phyloP scores from a whole-genome alignment of 2,888 invertebrate species.

The Tetranychus piercei region DNA sequence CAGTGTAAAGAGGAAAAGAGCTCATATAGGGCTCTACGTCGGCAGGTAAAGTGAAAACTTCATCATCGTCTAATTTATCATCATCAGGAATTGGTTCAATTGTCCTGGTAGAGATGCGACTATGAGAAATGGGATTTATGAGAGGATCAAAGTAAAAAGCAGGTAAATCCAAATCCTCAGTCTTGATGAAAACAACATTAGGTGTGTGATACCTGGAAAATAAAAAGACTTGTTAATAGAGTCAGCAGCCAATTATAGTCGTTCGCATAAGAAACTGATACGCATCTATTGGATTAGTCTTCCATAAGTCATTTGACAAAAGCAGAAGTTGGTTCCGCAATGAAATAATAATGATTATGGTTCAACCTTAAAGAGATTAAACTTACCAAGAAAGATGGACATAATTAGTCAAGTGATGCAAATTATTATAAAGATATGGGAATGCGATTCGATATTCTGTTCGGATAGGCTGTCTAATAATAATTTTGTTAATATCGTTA shows the following conservation, averaged over 20 bases:
- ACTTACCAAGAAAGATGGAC: conserved; percentile 92
- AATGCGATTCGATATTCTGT: conserved; percentile 99
- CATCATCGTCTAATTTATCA: conserved; percentile 43
- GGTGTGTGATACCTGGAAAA: conserved; percentile 82
- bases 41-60: conserved; percentile 72
- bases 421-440: conserved; percentile 94
- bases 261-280: conserved; percentile 9
- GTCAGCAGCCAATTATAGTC: conserved; percentile 11
- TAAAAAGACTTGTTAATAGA: conserved; percentile 7
- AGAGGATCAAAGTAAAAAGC: conserved; percentile 99
- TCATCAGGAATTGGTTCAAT: conserved; percentile 76
- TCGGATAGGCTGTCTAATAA: conserved; percentile 90
- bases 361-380: not conserved
- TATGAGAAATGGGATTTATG: conserved; percentile 94
- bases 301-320: not conserved
- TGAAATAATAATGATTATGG: not conserved
- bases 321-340: not conserved
- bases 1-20: conserved; percentile 87
- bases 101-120: conserved; percentile 46
- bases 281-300: conserved; percentile 12
- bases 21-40: conserved; percentile 77
- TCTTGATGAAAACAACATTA: conserved; percentile 97
- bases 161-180: conserved; percentile 97
- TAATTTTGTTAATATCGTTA: conserved; percentile 99
- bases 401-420: conserved; percentile 59